phyloP scores from a whole-genome alignment of 2,797 vertebrate genomes.

The Dromococcyx pavoninus region DNA sequence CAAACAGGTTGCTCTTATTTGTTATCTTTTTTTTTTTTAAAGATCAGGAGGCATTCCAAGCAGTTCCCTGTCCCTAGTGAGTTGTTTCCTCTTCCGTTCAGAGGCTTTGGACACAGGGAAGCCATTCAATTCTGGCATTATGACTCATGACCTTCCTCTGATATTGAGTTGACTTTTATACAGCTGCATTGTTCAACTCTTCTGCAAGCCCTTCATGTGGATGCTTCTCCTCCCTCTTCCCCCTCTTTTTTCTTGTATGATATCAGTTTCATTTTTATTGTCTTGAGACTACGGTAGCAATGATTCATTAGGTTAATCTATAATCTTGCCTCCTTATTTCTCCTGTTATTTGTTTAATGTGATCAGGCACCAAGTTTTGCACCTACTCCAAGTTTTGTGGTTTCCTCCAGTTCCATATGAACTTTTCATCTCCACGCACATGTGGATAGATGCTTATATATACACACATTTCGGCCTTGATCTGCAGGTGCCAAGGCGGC shows the following conservation, averaged over 20 bases:
- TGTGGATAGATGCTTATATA: rapidly evolving
- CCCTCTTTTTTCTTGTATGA: background rate
- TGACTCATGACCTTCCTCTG: background rate
- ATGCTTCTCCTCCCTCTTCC: background rate
- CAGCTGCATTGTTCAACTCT: background rate
- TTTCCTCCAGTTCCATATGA: background rate
- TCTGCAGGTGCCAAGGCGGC: background rate
- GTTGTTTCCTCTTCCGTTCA: background rate
- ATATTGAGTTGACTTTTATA: rapidly evolving
- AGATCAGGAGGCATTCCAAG: background rate
- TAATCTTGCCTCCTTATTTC: rapidly evolving
- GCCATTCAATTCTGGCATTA: rapidly evolving
- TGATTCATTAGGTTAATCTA: background rate
- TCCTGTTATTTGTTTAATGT: background rate
- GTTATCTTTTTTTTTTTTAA: background rate
- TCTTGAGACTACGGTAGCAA: too few species aligned
- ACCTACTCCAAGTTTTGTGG: too few species aligned
- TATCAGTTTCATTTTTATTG: background rate
- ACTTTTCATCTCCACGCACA: too few species aligned
- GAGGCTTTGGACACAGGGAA: background rate
- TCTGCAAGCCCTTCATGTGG: rapidly evolving
- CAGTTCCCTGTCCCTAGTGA: background rate
- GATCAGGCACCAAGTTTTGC: background rate
- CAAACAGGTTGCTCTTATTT: background rate
- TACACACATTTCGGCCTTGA: background rate